A percentile compares a stretch with the other conserved stretches of the same genome.
phyloP scores from a whole-genome alignment of 1,140 invertebrate species.

The Stegodyphus dumicola region DNA sequence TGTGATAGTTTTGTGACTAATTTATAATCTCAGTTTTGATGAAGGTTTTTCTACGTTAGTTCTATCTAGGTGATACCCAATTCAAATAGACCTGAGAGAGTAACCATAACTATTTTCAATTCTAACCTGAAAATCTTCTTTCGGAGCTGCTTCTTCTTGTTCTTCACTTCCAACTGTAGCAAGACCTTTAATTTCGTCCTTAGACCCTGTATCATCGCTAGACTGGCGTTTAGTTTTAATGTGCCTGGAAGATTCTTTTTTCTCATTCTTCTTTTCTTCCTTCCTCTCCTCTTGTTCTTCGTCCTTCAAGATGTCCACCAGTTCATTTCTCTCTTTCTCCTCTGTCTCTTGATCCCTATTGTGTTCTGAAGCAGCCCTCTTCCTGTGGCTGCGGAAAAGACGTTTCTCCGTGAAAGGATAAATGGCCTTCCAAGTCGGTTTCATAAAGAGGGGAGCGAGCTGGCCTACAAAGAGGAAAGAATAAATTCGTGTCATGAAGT shows the following conservation, averaged over 20 bases:
- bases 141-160: neutral
- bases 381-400: neutral
- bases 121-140: slow-evolving; percentile 32
- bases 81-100: too few relatives aligned
- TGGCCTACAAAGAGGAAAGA: neutral
- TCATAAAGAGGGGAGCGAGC: slow-evolving; percentile 19
- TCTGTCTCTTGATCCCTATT: neutral
- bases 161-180: neutral
- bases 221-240: slow-evolving; percentile 42
- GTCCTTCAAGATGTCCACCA: slow-evolving; percentile 42
- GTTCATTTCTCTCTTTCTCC: neutral
- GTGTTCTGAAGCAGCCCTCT: slow-evolving; percentile 14
- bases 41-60: too few relatives aligned
- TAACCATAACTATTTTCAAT: too few relatives aligned
- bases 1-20: too few relatives aligned
- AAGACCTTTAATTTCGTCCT: neutral
- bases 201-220: neutral
- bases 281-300: slow-evolving; percentile 12
- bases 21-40: too few relatives aligned
- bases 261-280: neutral
- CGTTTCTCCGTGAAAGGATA: slow-evolving; percentile 11
- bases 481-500: too few relatives aligned
- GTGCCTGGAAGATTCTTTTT: slow-evolving; percentile 11
- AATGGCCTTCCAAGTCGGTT: slow-evolving; percentile 39
- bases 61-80: too few relatives aligned